A percentile compares a stretch with the other conserved stretches of the same genome.
phyloP scores from a whole-genome alignment of 2,113 vertebrate genomes.

The Eulemur rufifrons region DNA sequence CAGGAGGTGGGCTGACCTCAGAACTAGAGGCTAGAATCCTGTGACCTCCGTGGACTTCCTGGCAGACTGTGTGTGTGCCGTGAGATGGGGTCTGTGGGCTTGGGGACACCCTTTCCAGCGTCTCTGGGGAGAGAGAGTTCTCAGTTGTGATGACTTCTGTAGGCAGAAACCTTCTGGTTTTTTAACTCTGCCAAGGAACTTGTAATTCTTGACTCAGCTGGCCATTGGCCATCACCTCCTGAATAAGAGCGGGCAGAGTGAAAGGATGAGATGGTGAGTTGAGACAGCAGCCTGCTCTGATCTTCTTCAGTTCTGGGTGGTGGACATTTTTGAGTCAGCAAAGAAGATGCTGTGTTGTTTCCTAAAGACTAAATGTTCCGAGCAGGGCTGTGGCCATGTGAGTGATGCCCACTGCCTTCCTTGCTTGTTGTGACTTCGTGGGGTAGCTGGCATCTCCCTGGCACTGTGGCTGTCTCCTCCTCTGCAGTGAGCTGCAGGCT shows the following conservation, averaged over 20 bases:
- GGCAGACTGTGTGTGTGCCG: accelerated
- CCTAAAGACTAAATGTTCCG: not conserved
- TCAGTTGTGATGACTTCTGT: no score
- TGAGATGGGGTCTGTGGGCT: not conserved
- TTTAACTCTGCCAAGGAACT: no score
- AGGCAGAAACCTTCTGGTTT: not conserved
- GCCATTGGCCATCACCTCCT: not conserved
- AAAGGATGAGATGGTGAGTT: not conserved
- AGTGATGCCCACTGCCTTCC: accelerated
- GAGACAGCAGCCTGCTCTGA: not conserved
- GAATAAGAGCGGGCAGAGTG: not conserved
- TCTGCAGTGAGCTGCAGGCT: not conserved
- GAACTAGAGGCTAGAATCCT: not conserved
- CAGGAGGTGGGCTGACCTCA: not conserved
- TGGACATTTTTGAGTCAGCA: not conserved
- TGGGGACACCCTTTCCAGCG: accelerated
- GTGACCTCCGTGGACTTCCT: not conserved
- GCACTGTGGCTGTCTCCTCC: not conserved
- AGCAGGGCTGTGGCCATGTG: not conserved
- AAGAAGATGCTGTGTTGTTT: not conserved
- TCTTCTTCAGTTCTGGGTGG: not conserved
- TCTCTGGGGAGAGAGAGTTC: not conserved
- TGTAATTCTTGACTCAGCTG: not conserved
- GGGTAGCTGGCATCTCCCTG: not conserved
- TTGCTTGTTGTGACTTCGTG: not conserved